A percentile compares a stretch with the other conserved stretches of the same genome.
Conservation (phyloP, 2,888 invertebrate species). For the Aporophyla nigra region DNA sequence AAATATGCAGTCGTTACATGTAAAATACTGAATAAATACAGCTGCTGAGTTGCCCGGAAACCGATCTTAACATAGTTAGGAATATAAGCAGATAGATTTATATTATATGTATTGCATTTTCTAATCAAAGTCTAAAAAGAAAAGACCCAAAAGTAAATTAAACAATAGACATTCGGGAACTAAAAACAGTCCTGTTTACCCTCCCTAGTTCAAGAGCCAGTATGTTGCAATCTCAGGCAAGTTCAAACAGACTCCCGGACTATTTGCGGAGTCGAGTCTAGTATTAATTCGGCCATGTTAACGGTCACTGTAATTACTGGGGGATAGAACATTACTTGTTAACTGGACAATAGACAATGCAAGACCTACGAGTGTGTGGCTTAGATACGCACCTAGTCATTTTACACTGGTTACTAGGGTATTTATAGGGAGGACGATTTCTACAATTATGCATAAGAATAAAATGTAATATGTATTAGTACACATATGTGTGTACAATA, state of each 20-base stretch:
- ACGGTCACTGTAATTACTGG: constrained; percentile 53
- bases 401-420: too few relatives aligned
- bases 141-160: background rate
- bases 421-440: too few relatives aligned
- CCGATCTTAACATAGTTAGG: too few relatives aligned
- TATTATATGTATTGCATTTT: too few relatives aligned
- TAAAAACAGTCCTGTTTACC: constrained; percentile 25
- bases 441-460: too few relatives aligned
- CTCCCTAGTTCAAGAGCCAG: constrained; percentile 8
- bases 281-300: constrained; percentile 56
- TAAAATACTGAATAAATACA: too few relatives aligned
- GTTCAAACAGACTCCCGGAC: constrained; percentile 50
- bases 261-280: constrained; percentile 47
- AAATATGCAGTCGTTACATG: too few relatives aligned
- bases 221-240: constrained; percentile 48
- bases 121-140: background rate
- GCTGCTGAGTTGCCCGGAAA: too few relatives aligned
- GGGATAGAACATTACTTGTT: constrained; percentile 10
- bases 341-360: constrained; percentile 3
- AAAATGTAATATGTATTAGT: too few relatives aligned
- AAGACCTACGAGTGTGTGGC: background rate
- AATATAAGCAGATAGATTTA: too few relatives aligned
- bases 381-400: background rate
- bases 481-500: too few relatives aligned
- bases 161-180: constrained; percentile 4